Evolutionary conservation across 2,888 invertebrate genomes (phyloP).

Genomic region (Andricus quercusramuli): DNA sequence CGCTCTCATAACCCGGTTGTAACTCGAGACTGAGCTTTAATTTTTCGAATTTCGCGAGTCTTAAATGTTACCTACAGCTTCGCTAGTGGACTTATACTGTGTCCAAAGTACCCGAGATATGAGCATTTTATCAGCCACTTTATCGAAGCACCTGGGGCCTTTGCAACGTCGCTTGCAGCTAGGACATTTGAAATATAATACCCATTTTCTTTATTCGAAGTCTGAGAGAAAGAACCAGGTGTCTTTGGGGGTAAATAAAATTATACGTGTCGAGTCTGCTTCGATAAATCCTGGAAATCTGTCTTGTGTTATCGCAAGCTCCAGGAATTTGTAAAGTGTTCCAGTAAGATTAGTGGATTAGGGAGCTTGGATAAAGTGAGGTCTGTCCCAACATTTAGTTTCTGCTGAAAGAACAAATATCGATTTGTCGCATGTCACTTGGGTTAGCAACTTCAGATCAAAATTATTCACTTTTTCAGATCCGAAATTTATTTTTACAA

Average conservation of each 20-base stretch:
- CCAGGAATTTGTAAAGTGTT: not conserved
- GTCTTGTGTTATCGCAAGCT: not conserved
- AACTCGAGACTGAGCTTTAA: conserved; percentile 18
- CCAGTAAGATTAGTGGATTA: not conserved
- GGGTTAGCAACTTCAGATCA: too few relatives aligned
- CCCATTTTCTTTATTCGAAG: not conserved
- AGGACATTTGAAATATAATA: not conserved
- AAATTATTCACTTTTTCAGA: too few relatives aligned
- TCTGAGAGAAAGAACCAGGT: not conserved
- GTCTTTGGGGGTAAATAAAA: not conserved
- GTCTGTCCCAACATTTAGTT: not conserved
- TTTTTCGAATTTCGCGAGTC: not conserved
- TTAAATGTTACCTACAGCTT: conserved; percentile 21
- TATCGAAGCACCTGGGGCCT: not conserved
- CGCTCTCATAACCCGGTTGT: conserved; percentile 29
- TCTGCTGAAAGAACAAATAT: not conserved
- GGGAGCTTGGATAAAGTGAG: not conserved
- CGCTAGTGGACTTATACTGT: not conserved
- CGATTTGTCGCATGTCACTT: too few relatives aligned
- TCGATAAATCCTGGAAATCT: not conserved
- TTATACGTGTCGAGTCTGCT: not conserved
- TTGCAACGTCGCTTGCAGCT: not conserved
- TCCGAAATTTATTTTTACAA: too few relatives aligned
- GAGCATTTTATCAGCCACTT: not conserved
- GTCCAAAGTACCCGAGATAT: not conserved